A percentile compares a stretch with the other conserved stretches of the same genome.
Evolutionary conservation across 2,888 invertebrate species (phyloP).

Genomic region (Conchocele bisecta): DNA sequence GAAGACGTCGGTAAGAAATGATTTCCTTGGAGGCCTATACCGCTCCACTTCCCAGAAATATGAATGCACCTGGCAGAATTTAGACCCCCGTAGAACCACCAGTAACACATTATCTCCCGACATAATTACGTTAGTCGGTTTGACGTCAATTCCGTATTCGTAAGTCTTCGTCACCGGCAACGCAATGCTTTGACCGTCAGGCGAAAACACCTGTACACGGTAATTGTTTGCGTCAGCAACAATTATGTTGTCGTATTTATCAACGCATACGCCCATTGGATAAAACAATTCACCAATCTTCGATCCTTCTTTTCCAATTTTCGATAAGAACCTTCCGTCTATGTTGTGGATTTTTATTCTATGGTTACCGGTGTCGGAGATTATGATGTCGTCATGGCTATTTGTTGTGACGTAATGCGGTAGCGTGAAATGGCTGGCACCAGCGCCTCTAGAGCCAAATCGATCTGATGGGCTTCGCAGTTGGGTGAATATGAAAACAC

Average conservation of each 20-base stretch:
- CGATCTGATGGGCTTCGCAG: constrained; percentile 63
- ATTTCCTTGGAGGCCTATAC: constrained; percentile 15
- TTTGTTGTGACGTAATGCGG: constrained; percentile 70
- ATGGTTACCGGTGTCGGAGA: constrained; percentile 73
- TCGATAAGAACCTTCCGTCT: constrained; percentile 62
- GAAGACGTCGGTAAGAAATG: constrained; percentile 7
- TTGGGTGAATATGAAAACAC: constrained; percentile 65
- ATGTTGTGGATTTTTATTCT: constrained; percentile 69
- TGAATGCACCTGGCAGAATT: constrained; percentile 61
- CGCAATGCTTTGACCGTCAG: constrained; percentile 62
- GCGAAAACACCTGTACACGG: constrained; percentile 71
- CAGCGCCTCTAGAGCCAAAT: constrained; percentile 69
- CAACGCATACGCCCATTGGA: constrained; percentile 74
- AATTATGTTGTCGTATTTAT: constrained; percentile 69
- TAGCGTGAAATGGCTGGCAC: constrained; percentile 61
- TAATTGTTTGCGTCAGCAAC: constrained; percentile 76
- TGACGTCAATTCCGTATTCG: constrained; percentile 65
- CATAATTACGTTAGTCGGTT: constrained; percentile 65
- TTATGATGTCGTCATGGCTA: constrained; percentile 65
- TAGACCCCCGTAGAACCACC: constrained; percentile 65
- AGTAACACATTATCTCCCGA: constrained; percentile 47
- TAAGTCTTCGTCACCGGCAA: constrained; percentile 65
- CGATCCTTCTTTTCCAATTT: constrained; percentile 66
- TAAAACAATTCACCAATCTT: constrained; percentile 67
- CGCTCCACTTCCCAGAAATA: constrained; percentile 59